phyloP scores from a whole-genome alignment of 2,797 vertebrate genomes.

The Pyrrhura leucotis region DNA sequence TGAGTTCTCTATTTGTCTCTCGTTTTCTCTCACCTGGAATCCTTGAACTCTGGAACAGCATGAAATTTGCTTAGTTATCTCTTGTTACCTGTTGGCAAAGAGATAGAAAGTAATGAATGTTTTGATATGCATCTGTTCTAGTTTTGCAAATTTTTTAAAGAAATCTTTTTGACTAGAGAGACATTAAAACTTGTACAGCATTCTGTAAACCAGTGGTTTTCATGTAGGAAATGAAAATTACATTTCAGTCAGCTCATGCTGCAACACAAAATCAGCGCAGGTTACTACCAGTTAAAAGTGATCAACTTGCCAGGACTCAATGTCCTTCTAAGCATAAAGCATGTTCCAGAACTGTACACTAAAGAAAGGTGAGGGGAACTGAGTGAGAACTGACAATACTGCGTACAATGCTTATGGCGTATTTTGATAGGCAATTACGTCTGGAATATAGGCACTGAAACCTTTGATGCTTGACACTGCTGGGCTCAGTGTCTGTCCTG shows the following conservation, averaged over 20 bases:
- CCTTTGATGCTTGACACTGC: background rate
- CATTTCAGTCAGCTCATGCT: background rate
- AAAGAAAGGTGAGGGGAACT: background rate
- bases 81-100: background rate
- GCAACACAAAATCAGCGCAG: background rate
- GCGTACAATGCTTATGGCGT: background rate
- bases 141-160: background rate
- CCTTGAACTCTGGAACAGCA: too few species aligned
- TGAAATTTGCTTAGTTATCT: background rate
- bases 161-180: background rate
- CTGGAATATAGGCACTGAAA: background rate
- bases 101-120: background rate
- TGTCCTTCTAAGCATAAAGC: background rate
- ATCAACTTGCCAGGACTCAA: background rate
- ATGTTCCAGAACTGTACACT: background rate
- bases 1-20: too few species aligned
- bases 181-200: background rate
- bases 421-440: background rate
- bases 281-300: background rate
- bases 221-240: background rate
- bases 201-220: background rate
- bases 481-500: background rate
- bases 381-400: background rate
- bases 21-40: too few species aligned
- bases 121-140: background rate